Percentiles rank a stretch among this genome's conserved stretches.
phyloP scores from a whole-genome alignment of 2,113 vertebrate species.

The Mola mola region DNA sequence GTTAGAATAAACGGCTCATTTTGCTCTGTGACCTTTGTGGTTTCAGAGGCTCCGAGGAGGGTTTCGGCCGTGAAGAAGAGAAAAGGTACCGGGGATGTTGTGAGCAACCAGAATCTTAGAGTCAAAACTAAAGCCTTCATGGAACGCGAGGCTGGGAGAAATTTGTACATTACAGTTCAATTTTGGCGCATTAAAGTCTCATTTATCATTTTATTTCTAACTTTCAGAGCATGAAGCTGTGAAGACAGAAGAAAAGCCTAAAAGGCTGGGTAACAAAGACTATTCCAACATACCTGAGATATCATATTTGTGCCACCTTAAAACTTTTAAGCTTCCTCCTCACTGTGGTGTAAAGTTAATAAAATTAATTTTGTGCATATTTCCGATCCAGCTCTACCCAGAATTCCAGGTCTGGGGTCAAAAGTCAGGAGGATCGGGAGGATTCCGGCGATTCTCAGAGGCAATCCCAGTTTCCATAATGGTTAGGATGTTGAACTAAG shows the following conservation, averaged over 20 bases:
- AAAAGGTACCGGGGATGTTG: conserved; percentile 49
- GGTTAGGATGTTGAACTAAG: no score
- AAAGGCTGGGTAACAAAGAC: conserved; percentile 38
- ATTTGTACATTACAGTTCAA: background rate
- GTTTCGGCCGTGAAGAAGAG: conserved; percentile 55
- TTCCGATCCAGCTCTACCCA: conserved; percentile 60
- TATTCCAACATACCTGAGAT: no score
- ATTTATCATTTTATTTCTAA: background rate
- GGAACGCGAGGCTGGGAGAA: no score
- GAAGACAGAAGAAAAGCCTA: conserved; percentile 39
- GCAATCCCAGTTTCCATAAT: conserved; percentile 11
- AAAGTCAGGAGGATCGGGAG: conserved; percentile 26
- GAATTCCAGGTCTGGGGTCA: conserved; percentile 25
- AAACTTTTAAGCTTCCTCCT: no score
- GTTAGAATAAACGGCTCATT: no score
- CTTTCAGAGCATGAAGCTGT: conserved; percentile 41
- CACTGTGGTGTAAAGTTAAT: background rate
- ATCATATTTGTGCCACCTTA: background rate
- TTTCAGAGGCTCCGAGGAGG: conserved; percentile 48
- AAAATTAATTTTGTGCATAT: background rate
- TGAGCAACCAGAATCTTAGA: background rate
- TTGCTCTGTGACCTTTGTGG: conserved; percentile 2
- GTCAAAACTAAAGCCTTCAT: no score
- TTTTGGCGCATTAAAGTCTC: background rate
- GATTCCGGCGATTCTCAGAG: conserved; percentile 44